These are phyloP conservation scores for Diaphora mendica DNA, from an alignment of 2,888 invertebrate species.

Conservation along the genomic window DNA sequence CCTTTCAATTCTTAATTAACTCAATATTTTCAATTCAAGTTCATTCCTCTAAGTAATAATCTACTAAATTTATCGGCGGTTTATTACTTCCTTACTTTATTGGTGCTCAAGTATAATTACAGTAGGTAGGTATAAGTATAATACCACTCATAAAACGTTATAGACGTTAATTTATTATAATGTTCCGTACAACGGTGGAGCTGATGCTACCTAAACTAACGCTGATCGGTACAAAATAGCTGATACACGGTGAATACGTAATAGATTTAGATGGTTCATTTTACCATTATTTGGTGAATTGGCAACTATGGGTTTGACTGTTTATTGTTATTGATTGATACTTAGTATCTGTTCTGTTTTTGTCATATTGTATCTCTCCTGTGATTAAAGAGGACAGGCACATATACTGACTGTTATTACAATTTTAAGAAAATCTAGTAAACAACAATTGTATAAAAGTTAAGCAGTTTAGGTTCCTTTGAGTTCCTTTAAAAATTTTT, in stretches of 20 bases:
- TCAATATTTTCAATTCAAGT: slow-evolving; percentile 1
- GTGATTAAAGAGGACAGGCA: background rate
- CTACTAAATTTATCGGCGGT: slow-evolving; percentile 13
- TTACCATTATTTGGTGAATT: background rate
- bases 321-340: background rate
- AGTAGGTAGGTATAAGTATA: slow-evolving; percentile 18
- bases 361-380: background rate
- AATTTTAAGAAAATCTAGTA: too few relatives aligned
- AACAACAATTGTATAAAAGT: background rate
- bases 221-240: slow-evolving; percentile 5
- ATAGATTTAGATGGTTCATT: background rate
- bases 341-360: background rate
- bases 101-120: slow-evolving; percentile 15
- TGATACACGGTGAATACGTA: slow-evolving; percentile 13
- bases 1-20: too few relatives aligned
- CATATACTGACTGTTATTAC: too few relatives aligned
- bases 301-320: background rate
- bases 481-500: too few relatives aligned
- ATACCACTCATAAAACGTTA: slow-evolving; percentile 19
- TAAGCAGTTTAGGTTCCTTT: too few relatives aligned
- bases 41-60: slow-evolving; percentile 10
- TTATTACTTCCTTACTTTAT: slow-evolving; percentile 16
- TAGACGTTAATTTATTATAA: slow-evolving; percentile 21
- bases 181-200: background rate
- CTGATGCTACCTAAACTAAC: slow-evolving; percentile 1